These are phyloP conservation scores for Drosophila borealis DNA, from an alignment of 2,888 invertebrate species.

Conservation along the genomic window DNA sequence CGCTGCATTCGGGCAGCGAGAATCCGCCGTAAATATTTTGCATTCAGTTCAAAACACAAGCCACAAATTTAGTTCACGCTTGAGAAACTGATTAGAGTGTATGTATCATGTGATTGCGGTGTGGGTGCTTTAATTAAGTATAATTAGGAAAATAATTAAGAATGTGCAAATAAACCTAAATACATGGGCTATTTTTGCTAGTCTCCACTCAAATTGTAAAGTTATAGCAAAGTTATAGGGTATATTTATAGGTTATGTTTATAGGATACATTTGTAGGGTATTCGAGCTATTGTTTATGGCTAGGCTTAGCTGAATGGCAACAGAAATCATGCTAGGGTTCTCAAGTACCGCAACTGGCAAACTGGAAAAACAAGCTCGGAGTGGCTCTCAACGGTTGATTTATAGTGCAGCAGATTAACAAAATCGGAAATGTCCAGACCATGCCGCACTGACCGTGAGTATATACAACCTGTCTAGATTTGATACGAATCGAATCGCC, in stretches of 20 bases:
- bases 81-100: conserved; percentile 15
- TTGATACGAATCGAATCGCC: conserved; percentile 41
- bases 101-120: conserved; percentile 44
- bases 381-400: conserved; percentile 57
- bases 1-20: conserved; percentile 4
- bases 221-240: not conserved
- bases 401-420: conserved; percentile 64
- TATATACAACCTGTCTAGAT: conserved; percentile 77
- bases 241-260: not conserved
- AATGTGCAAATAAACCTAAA: not conserved
- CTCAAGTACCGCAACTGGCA: conserved; percentile 4
- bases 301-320: conserved; percentile 7
- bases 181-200: too few species aligned
- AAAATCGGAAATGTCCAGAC: conserved; percentile 71
- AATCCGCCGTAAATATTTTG: conserved; percentile 36
- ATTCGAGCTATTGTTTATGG: not conserved
- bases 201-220: too few species aligned
- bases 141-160: conserved; percentile 26
- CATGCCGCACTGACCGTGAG: conserved; percentile 2
- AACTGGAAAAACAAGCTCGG: not conserved
- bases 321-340: conserved; percentile 6
- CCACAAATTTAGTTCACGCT: conserved; percentile 36
- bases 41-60: conserved; percentile 20
- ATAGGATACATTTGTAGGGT: too few species aligned
- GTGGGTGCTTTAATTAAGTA: conserved; percentile 37